Base-by-base conservation (phyloP, 2,888 invertebrate species). In the Hyposoter dolosus region DNA sequence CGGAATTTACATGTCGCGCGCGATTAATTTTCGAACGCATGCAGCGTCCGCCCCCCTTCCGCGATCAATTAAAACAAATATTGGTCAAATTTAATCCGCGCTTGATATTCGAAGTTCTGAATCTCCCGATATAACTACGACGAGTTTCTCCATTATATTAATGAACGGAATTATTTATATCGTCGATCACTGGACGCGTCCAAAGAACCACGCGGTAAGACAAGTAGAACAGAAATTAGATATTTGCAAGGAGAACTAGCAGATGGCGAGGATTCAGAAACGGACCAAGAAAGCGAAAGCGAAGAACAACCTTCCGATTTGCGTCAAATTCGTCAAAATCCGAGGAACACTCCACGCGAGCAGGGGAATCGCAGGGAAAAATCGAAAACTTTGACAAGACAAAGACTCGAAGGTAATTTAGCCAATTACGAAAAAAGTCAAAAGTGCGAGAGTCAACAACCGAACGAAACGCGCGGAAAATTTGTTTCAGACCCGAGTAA, bases 1-100 rank as follows among this genome's bases (percentile, higher is more conserved):
- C 82, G 0, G 87, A 86, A 74, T 88, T 88, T 19, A 65, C 87
- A 0, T 84, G 87, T 28, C 79, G 88, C 23, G 82, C 85, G 3
- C 83, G 85, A 12, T 10, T 87, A 0, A 76, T 87, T 10, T 88
- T 85, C 19, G 85, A 87, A 43, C 65, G 83, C 10, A 82, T 88
- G 85, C 82, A 60, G 47, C 50, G 60, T 23, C 83, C 84, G 2
- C 86, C 84, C 3, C 28, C 77, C 0, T 83, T 86, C 28, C 86
- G 45, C 66, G 80, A 40, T 9, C 85, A 56, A 60, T 75, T 4
- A 1, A 69, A 69, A 28, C 75, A 86, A 53, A 84, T 86, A 4
- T 56, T 85, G 0, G 50, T 45, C 4, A 87, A 84, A 76, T 84
- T 87, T 19, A 82, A 78, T 19, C 84, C 87, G 35, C 75, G 77